Percentiles rank a stretch among this genome's conserved stretches.
phyloP scores from a whole-genome alignment of 2,888 invertebrate species.

The Acanthopleura granulata region DNA sequence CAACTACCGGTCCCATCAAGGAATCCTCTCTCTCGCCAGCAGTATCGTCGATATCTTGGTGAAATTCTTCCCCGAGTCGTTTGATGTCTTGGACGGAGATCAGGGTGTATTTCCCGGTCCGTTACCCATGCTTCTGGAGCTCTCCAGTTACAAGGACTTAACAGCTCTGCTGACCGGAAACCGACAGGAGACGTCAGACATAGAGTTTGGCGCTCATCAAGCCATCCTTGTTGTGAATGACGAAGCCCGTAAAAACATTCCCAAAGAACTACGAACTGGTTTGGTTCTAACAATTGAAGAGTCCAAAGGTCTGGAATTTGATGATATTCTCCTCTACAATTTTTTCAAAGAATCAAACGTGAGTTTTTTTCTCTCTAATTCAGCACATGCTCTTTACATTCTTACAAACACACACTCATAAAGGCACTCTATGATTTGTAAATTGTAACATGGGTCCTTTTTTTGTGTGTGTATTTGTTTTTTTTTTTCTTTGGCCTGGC shows the following conservation, averaged over 20 bases:
- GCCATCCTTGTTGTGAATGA: constrained; percentile 60
- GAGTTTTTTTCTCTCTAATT: not conserved
- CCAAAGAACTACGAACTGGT: constrained; percentile 53
- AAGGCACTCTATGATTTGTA: no score
- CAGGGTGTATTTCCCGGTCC: constrained; percentile 61
- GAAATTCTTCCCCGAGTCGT: constrained; percentile 56
- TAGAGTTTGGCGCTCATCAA: constrained; percentile 65
- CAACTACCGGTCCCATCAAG: constrained; percentile 62
- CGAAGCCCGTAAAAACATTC: constrained; percentile 49
- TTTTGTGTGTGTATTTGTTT: no score
- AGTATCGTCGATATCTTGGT: constrained; percentile 54
- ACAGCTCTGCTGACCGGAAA: constrained; percentile 44
- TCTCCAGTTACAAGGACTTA: constrained; percentile 48
- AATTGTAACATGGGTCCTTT: no score
- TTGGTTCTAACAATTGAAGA: constrained; percentile 62
- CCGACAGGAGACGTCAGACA: constrained; percentile 55
- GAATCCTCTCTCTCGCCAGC: constrained; percentile 58
- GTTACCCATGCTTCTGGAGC: constrained; percentile 55
- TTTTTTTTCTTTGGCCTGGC: no score
- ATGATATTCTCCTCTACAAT: constrained; percentile 56
- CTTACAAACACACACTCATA: no score
- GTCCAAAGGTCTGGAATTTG: constrained; percentile 46
- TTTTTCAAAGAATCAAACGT: constrained; percentile 64
- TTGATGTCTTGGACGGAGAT: constrained; percentile 57
- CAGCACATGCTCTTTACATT: no score